Evolutionary conservation across 2,888 invertebrate genomes (phyloP).

Genomic region (Plagodis pulveraria): DNA sequence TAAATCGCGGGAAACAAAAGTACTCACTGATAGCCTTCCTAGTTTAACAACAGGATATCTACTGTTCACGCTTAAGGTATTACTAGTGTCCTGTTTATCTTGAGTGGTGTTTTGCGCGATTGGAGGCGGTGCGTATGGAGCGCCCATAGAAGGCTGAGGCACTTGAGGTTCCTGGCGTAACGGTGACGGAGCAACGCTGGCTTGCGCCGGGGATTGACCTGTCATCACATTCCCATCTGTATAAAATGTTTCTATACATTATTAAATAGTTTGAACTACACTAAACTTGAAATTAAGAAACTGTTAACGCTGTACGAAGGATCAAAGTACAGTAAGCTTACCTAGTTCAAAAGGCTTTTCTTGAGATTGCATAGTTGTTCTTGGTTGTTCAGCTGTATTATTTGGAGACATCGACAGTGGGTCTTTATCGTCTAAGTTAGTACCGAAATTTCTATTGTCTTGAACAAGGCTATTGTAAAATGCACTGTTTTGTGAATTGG

Average conservation of each 20-base stretch:
- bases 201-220: constrained; percentile 87
- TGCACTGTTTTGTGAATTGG: constrained; percentile 78
- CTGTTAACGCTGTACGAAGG: too few relatives aligned
- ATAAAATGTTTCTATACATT: constrained; percentile 13
- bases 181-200: constrained; percentile 85
- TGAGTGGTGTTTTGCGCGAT: constrained; percentile 33
- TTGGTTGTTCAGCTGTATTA: constrained; percentile 67
- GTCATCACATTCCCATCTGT: constrained; percentile 75
- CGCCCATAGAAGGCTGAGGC: constrained; percentile 80
- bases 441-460: constrained; percentile 70
- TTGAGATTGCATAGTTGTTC: constrained; percentile 64
- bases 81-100: constrained; percentile 68
- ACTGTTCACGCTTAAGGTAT: constrained; percentile 61
- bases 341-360: constrained; percentile 76
- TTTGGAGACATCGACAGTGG: constrained; percentile 78
- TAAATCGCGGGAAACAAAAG: background rate
- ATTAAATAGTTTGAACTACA: background rate
- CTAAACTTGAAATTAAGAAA: background rate
- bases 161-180: constrained; percentile 80
- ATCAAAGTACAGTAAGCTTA: too few relatives aligned
- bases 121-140: constrained; percentile 61
- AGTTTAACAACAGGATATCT: constrained; percentile 80
- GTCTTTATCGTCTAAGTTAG: constrained; percentile 77
- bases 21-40: constrained; percentile 77
- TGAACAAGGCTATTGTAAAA: constrained; percentile 76